Evolutionary conservation across 2,888 invertebrate genomes (phyloP).

Genomic region (Colostygia pectinataria): DNA sequence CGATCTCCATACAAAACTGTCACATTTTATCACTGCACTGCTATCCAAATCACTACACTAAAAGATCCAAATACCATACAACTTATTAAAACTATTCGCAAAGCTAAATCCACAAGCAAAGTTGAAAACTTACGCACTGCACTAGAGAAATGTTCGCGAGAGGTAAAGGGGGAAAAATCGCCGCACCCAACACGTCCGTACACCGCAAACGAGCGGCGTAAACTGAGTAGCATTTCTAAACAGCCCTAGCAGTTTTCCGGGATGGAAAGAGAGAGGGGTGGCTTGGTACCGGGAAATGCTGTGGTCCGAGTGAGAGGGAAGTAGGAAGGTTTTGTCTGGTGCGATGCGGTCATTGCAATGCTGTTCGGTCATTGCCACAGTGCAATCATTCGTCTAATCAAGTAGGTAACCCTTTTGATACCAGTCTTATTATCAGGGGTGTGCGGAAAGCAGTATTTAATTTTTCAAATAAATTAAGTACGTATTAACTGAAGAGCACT

Average conservation of each 20-base stretch:
- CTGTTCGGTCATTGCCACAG: conserved; percentile 76
- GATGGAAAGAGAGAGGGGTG: conserved; percentile 52
- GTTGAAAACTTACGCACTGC: conserved; percentile 49
- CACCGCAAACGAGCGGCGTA: conserved; percentile 62
- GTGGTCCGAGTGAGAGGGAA: conserved; percentile 50
- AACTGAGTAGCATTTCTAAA: conserved; percentile 64
- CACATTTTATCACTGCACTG: conserved; percentile 18
- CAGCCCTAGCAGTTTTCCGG: conserved; percentile 70
- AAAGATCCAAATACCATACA: conserved; percentile 15
- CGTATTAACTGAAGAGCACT: too few relatives aligned
- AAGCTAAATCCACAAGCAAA: conserved; percentile 14
- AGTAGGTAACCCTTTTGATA: conserved; percentile 39
- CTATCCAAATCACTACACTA: conserved; percentile 18
- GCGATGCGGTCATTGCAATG: conserved; percentile 77
- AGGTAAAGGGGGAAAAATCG: conserved; percentile 40
- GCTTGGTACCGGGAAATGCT: conserved; percentile 42
- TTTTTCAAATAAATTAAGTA: too few relatives aligned
- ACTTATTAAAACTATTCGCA: conserved; percentile 15
- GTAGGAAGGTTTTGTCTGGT: conserved; percentile 67
- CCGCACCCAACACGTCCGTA: conserved; percentile 43
- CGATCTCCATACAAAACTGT: conserved; percentile 9
- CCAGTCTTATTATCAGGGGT: conserved; percentile 23
- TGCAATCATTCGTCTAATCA: conserved; percentile 57
- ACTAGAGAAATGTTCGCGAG: conserved; percentile 43
- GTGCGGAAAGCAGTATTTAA: neutral